Evolutionary conservation across 2,888 invertebrate genomes (phyloP).

Genomic region (Galerucella nymphaeae): DNA sequence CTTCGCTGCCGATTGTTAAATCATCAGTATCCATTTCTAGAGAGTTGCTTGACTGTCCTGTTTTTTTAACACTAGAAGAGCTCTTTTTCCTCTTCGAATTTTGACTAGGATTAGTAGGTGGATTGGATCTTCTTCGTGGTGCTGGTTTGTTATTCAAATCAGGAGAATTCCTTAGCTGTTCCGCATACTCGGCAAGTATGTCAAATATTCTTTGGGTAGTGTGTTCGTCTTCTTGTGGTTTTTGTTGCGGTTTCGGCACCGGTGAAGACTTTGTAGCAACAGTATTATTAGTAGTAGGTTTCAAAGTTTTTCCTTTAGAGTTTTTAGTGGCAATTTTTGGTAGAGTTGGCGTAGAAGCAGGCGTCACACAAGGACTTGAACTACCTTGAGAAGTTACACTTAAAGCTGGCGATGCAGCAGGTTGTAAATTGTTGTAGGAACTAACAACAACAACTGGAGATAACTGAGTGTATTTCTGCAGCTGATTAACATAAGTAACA

Average conservation of each 20-base stretch:
- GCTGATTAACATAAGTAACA: slow-evolving; percentile 68
- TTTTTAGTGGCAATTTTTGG: slow-evolving; percentile 56
- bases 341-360: slow-evolving; percentile 65
- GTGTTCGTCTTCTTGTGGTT: slow-evolving; percentile 84
- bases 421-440: slow-evolving; percentile 66
- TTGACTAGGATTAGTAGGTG: slow-evolving; percentile 77
- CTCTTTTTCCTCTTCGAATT: slow-evolving; percentile 78
- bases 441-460: slow-evolving; percentile 70
- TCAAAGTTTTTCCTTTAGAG: slow-evolving; percentile 67
- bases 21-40: slow-evolving; percentile 71
- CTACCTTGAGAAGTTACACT: slow-evolving; percentile 71
- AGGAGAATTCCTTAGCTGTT: slow-evolving; percentile 82
- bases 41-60: slow-evolving; percentile 61
- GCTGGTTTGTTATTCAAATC: slow-evolving; percentile 85
- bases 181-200: slow-evolving; percentile 83
- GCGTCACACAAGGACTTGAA: slow-evolving; percentile 70
- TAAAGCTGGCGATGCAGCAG: slow-evolving; percentile 69
- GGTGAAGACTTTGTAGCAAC: slow-evolving; percentile 74
- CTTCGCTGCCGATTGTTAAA: slow-evolving; percentile 80
- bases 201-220: slow-evolving; percentile 84
- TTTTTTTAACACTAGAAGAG: slow-evolving; percentile 70
- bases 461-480: slow-evolving; percentile 64
- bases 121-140: slow-evolving; percentile 79
- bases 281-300: slow-evolving; percentile 67
- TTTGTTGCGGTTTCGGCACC: slow-evolving; percentile 75